phyloP scores from a whole-genome alignment of 2,113 vertebrate species.

The Vireo altiloquus region DNA sequence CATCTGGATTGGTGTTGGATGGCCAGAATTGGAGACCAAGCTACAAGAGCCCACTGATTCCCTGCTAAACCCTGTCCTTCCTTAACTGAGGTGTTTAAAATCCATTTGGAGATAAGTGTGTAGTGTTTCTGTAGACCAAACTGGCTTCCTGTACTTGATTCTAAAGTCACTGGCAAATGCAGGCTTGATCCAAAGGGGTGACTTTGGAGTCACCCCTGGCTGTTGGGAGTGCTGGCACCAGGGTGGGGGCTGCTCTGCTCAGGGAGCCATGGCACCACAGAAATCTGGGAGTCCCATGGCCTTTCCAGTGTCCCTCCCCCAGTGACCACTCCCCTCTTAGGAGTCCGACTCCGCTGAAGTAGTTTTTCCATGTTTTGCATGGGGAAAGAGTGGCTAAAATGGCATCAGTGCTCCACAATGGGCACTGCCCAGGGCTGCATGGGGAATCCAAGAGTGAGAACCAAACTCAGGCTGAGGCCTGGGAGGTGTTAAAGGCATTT shows the following conservation, averaged over 20 bases:
- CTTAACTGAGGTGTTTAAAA: not conserved
- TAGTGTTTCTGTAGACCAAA: not conserved
- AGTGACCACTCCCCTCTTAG: not conserved
- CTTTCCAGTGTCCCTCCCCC: not conserved
- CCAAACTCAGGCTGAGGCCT: not conserved
- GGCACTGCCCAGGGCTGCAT: not conserved
- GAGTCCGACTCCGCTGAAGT: not conserved
- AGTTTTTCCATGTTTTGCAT: not conserved
- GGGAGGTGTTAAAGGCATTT: not conserved
- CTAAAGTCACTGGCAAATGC: not conserved
- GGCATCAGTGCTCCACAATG: rapidly evolving
- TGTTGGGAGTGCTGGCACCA: not conserved
- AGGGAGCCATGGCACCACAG: not conserved
- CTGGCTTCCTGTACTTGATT: not conserved
- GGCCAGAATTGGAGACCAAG: not conserved
- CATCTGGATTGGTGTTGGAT: not conserved
- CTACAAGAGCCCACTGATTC: not conserved
- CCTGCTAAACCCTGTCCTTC: not conserved
- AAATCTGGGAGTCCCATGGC: not conserved
- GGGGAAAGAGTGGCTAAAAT: not conserved
- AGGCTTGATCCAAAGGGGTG: not conserved
- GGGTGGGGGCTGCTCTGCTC: rapidly evolving
- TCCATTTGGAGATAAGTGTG: not conserved
- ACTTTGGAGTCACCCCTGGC: not conserved
- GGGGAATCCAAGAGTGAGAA: not conserved